Evolutionary conservation across 2,797 vertebrate genomes (phyloP).

Genomic region (Spatula clypeata): DNA sequence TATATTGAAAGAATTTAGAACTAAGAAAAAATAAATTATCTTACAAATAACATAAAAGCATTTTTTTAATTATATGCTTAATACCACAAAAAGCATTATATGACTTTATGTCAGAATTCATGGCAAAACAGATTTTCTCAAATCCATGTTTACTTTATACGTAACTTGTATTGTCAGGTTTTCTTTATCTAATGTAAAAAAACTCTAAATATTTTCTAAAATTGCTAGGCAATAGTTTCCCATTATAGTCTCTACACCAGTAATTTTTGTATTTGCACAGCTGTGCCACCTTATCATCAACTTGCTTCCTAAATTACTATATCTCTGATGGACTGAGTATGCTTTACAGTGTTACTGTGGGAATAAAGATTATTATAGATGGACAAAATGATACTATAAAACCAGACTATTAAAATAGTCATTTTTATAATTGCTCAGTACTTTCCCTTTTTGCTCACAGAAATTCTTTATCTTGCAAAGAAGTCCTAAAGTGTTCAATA

Average conservation of each 20-base stretch:
- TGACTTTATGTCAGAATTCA: not conserved
- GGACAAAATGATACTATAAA: not conserved
- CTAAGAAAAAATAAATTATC: not conserved
- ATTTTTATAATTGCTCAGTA: not conserved
- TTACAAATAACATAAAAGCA: not conserved
- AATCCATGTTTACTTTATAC: not conserved
- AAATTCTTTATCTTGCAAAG: not conserved
- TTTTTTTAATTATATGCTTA: not conserved
- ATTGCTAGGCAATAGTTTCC: not conserved
- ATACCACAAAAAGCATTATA: not conserved
- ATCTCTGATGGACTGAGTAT: not conserved
- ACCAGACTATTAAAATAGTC: not conserved
- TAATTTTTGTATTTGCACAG: not conserved
- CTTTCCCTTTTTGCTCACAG: not conserved
- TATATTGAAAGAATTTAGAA: not conserved
- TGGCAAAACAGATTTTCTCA: not conserved
- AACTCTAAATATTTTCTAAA: not conserved
- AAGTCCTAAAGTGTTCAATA: not conserved
- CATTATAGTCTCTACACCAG: not conserved
- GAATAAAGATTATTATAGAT: not conserved
- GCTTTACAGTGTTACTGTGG: not conserved
- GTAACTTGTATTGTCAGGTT: not conserved
- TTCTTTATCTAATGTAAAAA: not conserved
- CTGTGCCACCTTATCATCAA: not conserved
- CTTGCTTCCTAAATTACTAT: not conserved